phyloP scores from a whole-genome alignment of 2,113 vertebrate species.

The Takifugu bimaculatus region DNA sequence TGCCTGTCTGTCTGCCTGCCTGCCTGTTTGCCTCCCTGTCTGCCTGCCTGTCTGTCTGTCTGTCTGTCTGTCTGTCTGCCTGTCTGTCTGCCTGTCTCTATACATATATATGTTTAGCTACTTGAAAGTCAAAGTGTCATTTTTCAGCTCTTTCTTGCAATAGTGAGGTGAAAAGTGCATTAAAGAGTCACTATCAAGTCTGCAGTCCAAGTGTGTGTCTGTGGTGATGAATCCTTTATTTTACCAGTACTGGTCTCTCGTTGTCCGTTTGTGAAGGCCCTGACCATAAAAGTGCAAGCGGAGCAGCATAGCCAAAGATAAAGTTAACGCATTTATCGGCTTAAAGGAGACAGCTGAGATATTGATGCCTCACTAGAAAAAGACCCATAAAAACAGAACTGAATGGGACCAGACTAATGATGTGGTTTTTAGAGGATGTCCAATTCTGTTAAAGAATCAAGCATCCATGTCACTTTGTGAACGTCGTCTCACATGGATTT shows the following conservation, averaged over 20 bases:
- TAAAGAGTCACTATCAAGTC: constrained; percentile 3
- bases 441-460: background rate
- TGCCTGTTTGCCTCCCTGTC: no score
- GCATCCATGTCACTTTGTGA: no score
- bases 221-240: constrained; percentile 14
- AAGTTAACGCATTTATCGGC: constrained; percentile 47
- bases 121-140: no score
- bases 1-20: background rate
- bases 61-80: no score
- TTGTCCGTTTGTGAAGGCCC: constrained; percentile 28
- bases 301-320: constrained; percentile 44
- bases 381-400: constrained; percentile 46
- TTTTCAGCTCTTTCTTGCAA: constrained; percentile 1
- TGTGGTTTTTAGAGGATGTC: constrained; percentile 42
- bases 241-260: constrained; percentile 24
- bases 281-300: constrained; percentile 36
- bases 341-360: constrained; percentile 42
- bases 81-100: no score
- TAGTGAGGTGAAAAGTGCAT: background rate
- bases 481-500: no score
- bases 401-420: constrained; percentile 47
- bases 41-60: no score
- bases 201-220: constrained; percentile 15
- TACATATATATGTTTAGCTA: no score
- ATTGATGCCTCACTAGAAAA: constrained; percentile 40